phyloP scores from a whole-genome alignment of 2,797 vertebrate genomes.

The Acanthurus tractus region DNA sequence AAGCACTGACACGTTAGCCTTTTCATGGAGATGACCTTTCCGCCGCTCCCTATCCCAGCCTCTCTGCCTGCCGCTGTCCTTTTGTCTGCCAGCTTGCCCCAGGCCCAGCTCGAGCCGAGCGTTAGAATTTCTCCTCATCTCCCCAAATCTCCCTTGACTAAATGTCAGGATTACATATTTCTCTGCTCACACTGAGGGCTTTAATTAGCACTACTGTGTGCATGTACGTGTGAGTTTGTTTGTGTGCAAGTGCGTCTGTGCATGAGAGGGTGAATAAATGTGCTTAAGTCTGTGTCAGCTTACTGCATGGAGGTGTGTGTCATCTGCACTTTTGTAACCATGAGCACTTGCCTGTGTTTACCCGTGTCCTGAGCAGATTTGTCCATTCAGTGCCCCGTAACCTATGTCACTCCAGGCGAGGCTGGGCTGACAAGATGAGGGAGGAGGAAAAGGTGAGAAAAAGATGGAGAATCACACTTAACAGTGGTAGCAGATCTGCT shows the following conservation, averaged over 20 bases:
- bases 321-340: conserved; percentile 41
- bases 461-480: conserved; percentile 75
- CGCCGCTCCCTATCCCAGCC: conserved; percentile 83
- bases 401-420: conserved; percentile 54
- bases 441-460: conserved; percentile 72
- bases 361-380: conserved; percentile 46
- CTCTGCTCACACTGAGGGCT: conserved; percentile 90
- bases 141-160: conserved; percentile 98
- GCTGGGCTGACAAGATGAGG: conserved; percentile 36
- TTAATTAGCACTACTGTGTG: conserved; percentile 91
- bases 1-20: conserved; percentile 91
- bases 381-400: conserved; percentile 26
- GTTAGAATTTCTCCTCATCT: conserved; percentile 94
- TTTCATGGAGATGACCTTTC: conserved; percentile 94
- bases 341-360: conserved; percentile 40
- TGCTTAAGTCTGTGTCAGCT: conserved; percentile 36
- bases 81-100: conserved; percentile 92
- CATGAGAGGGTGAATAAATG: conserved; percentile 48
- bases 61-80: conserved; percentile 88
- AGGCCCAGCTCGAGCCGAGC: conserved; percentile 85
- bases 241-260: conserved; percentile 40
- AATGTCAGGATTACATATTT: conserved; percentile 97
- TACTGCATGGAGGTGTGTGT: conserved; percentile 35
- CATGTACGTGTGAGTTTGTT: conserved; percentile 56
- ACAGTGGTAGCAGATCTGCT: conserved; percentile 68